Base-by-base conservation (phyloP, 2,113 vertebrate genomes). In the Archilochus colubris region DNA sequence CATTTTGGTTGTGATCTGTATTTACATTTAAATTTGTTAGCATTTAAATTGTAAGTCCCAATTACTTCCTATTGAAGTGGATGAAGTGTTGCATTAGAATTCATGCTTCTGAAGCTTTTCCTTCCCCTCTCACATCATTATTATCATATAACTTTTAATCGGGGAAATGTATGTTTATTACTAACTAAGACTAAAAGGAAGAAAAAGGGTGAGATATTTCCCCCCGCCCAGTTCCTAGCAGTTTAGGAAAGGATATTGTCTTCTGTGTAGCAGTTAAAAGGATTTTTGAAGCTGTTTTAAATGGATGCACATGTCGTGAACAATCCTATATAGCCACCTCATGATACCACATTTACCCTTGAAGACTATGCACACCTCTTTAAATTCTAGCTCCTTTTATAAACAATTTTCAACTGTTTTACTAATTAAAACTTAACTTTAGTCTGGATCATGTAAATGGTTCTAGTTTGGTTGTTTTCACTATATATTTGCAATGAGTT, bases 391-490 rank as follows among this genome's bases (percentile, higher is more conserved):
- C 68, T 82, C 83, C 28, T 89, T 89, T 82, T 54, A 62, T 89
- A 86, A 94, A 91, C 80, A 67, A 36, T 78, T 94, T 89, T 86
- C 59, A 82, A 53, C 40, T 82, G 31, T 24, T 91, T 85, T 88
- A 77, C 53, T 72, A 58, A 76, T 82, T 85, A 88, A 81, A 94
- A 85, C 33, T 61, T 81, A 10, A 31, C 53, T 82, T 91, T 57
- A 89, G 27, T 85, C 75, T 73, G 88, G 70, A 77, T 64, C 36
- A 62, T 53, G 36, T 89, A 89, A 89, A 73, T 82, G 28, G 33
- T 85, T 88, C 76, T 89, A 73, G 69, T 54, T 92, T 81, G 69
- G 23, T 77, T 91, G 48, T 77, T 88, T 94, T 94, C 59, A 51
- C 70, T 81, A 88, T 88, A 72, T 77, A 59, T 86, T 89, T 86